Percentiles rank a stretch among this genome's conserved stretches.
phyloP scores from a whole-genome alignment of 2,113 vertebrate genomes.

The Callaeas wilsoni region DNA sequence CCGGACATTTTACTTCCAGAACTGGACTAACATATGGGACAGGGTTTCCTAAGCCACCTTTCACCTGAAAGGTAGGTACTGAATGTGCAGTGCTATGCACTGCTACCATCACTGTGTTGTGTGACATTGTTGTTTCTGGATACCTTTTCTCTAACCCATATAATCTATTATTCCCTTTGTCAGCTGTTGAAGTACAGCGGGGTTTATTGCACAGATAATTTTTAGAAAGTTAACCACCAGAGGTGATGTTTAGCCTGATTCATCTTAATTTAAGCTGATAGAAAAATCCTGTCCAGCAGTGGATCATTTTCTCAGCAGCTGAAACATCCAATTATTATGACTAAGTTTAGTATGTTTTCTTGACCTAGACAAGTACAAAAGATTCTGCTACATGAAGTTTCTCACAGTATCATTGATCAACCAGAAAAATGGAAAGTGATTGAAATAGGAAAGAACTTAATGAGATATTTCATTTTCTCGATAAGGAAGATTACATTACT shows the following conservation, averaged over 20 bases:
- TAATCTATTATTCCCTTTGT: not conserved
- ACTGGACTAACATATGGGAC: not conserved
- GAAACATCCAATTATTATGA: not conserved
- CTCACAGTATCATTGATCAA: not conserved
- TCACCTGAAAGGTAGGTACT: not conserved
- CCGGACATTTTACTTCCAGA: not conserved
- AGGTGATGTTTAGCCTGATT: not conserved
- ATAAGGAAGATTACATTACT: not conserved
- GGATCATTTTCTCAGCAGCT: not conserved
- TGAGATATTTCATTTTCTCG: not conserved
- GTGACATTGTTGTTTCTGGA: not conserved
- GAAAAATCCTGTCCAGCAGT: not conserved
- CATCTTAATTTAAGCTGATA: not conserved
- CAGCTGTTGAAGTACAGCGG: not conserved
- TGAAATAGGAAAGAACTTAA: not conserved
- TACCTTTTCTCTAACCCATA: not conserved
- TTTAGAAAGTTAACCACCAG: not conserved
- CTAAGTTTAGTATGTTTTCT: not conserved
- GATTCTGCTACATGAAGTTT: not conserved
- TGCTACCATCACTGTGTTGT: not conserved
- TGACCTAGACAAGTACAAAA: not conserved
- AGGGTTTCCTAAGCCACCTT: not conserved
- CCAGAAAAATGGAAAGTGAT: not conserved
- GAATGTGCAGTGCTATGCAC: not conserved
- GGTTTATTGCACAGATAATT: not conserved